Conservation (phyloP, 2,888 invertebrate genomes). For the Malthinus flaveolus region DNA sequence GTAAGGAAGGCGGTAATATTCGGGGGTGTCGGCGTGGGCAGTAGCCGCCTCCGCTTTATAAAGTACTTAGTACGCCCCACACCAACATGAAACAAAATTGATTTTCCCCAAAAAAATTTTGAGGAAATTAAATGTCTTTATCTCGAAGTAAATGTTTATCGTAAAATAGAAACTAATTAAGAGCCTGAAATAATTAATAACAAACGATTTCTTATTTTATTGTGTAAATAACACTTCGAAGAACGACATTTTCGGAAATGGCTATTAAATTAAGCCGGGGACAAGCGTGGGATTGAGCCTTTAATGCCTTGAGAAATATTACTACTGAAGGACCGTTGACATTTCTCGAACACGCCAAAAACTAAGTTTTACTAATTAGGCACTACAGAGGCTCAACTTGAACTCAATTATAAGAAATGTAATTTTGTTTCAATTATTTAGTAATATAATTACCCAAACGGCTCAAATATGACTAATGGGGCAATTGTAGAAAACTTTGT, state of each 20-base stretch:
- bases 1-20: constrained; percentile 15
- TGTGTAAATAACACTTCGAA: background rate
- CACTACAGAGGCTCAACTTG: too few relatives aligned
- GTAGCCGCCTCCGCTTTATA: constrained; percentile 15
- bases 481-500: too few relatives aligned
- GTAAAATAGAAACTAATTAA: background rate
- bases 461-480: too few relatives aligned
- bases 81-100: background rate
- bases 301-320: constrained; percentile 3
- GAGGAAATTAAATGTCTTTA: background rate
- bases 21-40: constrained; percentile 21
- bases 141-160: background rate
- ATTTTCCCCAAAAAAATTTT: background rate
- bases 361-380: too few relatives aligned
- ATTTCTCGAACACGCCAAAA: background rate
- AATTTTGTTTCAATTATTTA: too few relatives aligned
- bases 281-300: background rate
- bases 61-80: constrained; percentile 21
- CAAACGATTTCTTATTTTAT: constrained; percentile 1
- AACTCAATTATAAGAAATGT: too few relatives aligned
- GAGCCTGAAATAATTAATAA: background rate
- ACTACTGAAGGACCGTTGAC: background rate
- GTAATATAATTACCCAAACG: too few relatives aligned
- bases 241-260: background rate
- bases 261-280: constrained; percentile 2